phyloP scores from a whole-genome alignment of 2,113 vertebrate genomes.

The Malurus alboscapulatus region DNA sequence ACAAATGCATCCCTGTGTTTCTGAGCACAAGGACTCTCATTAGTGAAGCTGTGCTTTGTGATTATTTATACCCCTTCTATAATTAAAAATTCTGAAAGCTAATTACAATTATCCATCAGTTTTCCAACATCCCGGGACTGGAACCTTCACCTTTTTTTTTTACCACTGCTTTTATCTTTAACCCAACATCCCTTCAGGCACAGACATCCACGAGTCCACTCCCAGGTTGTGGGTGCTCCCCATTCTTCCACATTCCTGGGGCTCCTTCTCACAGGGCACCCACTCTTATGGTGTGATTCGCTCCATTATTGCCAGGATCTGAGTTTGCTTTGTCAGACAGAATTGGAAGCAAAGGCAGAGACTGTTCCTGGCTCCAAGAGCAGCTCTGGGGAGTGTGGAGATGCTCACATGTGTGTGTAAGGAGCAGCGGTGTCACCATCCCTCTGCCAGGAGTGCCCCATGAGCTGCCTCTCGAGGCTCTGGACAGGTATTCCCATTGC shows the following conservation, averaged over 20 bases:
- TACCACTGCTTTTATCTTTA: not conserved
- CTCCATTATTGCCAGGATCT: not conserved
- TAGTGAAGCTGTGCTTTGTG: slow-evolving; percentile 64
- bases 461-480: not conserved
- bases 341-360: not conserved
- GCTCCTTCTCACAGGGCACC: not conserved
- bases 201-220: fast-evolving
- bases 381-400: not conserved
- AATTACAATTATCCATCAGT: slow-evolving; percentile 76
- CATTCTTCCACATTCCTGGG: not conserved
- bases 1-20: slow-evolving; percentile 57
- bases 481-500: not conserved
- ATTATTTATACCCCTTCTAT: slow-evolving; percentile 77
- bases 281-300: not conserved
- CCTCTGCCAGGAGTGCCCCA: not conserved
- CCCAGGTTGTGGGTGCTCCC: not conserved
- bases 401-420: not conserved
- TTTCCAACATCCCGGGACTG: slow-evolving; percentile 1
- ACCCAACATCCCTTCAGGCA: not conserved
- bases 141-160: not conserved
- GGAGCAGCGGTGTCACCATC: fast-evolving
- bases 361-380: not conserved
- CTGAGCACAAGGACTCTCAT: slow-evolving; percentile 69
- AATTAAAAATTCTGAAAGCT: slow-evolving; percentile 78
- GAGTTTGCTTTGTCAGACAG: not conserved